phyloP scores from a whole-genome alignment of 1,140 invertebrate species.

The Bombus sylvicola region DNA sequence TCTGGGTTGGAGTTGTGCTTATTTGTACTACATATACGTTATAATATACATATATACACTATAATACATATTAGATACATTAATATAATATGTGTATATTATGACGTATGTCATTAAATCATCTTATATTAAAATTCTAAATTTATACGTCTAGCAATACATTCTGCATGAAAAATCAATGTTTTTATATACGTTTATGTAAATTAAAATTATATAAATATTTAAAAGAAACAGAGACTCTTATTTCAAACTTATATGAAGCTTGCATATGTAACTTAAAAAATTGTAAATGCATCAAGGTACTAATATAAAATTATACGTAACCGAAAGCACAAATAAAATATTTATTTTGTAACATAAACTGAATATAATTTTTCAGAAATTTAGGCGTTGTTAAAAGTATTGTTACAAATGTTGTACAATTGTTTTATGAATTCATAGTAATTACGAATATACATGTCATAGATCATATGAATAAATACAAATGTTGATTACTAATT shows the following conservation, averaged over 20 bases:
- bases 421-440: conserved; percentile 14
- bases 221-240: not conserved
- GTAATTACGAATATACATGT: not conserved
- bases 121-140: conserved; percentile 6
- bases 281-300: not conserved
- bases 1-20: not conserved
- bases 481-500: not conserved
- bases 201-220: not conserved
- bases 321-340: conserved; percentile 2
- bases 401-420: conserved; percentile 15
- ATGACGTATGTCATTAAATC: not conserved
- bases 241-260: not conserved
- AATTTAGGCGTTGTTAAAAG: conserved; percentile 17
- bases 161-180: not conserved
- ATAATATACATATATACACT: not conserved
- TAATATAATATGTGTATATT: not conserved
- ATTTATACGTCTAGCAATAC: not conserved
- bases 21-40: not conserved
- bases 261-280: conserved; percentile 8
- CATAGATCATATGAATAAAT: not conserved
- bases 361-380: not conserved
- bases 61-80: not conserved
- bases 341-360: conserved; percentile 39
- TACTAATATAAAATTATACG: not conserved
- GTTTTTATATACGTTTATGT: conserved; percentile 5